Conservation (phyloP, 2,888 invertebrate species). For the Stegophylla sp. region DNA sequence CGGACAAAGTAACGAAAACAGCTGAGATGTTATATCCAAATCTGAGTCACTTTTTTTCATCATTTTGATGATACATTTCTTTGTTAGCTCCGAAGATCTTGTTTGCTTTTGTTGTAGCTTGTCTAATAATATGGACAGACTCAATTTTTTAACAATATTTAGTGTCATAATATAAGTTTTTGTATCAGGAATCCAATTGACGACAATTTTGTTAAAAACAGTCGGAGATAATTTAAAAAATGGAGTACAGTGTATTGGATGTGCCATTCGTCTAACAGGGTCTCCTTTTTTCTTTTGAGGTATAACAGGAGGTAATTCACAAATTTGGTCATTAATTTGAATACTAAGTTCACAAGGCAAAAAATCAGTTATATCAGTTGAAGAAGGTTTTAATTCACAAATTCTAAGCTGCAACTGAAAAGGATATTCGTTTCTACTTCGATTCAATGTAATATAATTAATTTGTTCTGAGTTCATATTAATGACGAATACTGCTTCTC, state of each 20-base stretch:
- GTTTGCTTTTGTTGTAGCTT: constrained; percentile 85
- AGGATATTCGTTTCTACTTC: no score
- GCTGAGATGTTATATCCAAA: constrained; percentile 91
- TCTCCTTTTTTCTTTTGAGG: constrained; percentile 50
- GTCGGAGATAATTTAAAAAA: constrained; percentile 85
- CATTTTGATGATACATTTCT: constrained; percentile 51
- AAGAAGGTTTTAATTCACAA: constrained; percentile 67
- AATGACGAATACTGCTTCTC: no score
- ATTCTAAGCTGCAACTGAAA: no score
- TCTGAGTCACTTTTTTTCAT: constrained; percentile 89
- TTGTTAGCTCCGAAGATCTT: constrained; percentile 76
- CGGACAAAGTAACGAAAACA: constrained; percentile 93
- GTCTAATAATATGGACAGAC: constrained; percentile 80
- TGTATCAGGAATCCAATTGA: constrained; percentile 91
- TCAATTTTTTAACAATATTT: constrained; percentile 85
- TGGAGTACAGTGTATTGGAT: constrained; percentile 93
- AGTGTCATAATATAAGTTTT: constrained; percentile 82
- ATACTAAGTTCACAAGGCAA: constrained; percentile 92
- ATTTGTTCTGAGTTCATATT: no score
- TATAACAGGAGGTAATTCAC: constrained; percentile 82
- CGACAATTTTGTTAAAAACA: constrained; percentile 82
- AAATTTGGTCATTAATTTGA: constrained; percentile 89
- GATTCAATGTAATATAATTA: no score
- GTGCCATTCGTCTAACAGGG: constrained; percentile 67
- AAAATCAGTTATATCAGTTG: constrained; percentile 87